Percentiles rank a stretch among this genome's conserved stretches.
These are phyloP conservation scores for Sebastes vulpes DNA, from an alignment of 2,797 vertebrate genomes.

Conservation along the genomic window DNA sequence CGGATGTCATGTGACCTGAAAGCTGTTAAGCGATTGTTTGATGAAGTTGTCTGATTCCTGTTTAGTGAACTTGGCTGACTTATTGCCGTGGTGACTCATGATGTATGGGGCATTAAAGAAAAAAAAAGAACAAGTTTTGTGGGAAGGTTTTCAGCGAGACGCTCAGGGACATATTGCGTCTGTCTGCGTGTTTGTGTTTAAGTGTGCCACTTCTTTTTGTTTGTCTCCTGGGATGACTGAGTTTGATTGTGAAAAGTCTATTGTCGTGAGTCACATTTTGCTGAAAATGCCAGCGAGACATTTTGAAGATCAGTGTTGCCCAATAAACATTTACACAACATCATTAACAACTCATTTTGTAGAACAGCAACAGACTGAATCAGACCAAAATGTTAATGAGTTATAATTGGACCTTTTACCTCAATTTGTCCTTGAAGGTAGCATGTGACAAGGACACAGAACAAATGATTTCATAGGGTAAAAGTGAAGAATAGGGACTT, in stretches of 20 bases:
- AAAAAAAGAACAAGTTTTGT: conserved; percentile 11
- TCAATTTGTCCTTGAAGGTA: conserved; percentile 16
- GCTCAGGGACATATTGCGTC: not conserved
- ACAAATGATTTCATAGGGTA: not conserved
- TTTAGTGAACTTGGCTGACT: conserved; percentile 10
- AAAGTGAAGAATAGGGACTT: not conserved
- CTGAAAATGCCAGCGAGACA: conserved; percentile 58
- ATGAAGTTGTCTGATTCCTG: conserved; percentile 20
- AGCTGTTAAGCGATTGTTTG: conserved; percentile 5
- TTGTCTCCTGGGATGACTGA: conserved; percentile 32
- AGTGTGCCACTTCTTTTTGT: conserved; percentile 13
- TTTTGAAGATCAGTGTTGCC: conserved; percentile 46
- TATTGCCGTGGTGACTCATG: conserved; percentile 6
- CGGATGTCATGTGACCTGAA: conserved; percentile 31
- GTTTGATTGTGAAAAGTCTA: conserved; percentile 26
- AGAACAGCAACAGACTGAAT: conserved; percentile 27
- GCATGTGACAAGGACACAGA: not conserved
- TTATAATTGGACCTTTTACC: conserved; percentile 26
- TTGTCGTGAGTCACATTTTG: conserved; percentile 49
- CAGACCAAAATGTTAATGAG: conserved; percentile 53
- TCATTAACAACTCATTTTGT: conserved; percentile 45
- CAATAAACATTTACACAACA: conserved; percentile 50
- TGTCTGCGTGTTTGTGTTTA: not conserved
- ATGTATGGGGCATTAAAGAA: not conserved
- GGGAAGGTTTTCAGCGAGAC: conserved; percentile 1